A percentile compares a stretch with the other conserved stretches of the same genome.
These are phyloP conservation scores for Pygoscelis adeliae DNA, from an alignment of 2,113 vertebrate species.

Conservation along the genomic window DNA sequence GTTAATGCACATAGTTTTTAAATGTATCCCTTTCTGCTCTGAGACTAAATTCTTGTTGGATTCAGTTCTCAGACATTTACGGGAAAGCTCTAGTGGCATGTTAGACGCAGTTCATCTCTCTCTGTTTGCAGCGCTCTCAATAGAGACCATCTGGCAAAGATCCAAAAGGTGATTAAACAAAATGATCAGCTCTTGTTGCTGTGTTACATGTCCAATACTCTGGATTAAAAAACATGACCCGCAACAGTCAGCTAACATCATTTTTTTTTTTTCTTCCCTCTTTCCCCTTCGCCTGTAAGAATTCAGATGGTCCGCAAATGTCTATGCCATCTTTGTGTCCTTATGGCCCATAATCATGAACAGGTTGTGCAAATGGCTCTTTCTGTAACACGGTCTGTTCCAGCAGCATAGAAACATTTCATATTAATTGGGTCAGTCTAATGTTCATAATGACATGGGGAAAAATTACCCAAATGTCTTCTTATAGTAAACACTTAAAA, in stretches of 20 bases:
- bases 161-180: constrained; percentile 99
- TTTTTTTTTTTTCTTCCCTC: not conserved
- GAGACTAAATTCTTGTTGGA: constrained; percentile 97
- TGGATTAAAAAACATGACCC: constrained; percentile 86
- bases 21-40: constrained; percentile 94
- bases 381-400: constrained; percentile 83
- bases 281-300: constrained; percentile 64
- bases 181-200: constrained; percentile 96
- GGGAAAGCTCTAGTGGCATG: constrained; percentile 92
- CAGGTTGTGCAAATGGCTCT: constrained; percentile 84
- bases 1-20: constrained; percentile 99
- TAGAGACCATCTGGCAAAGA: constrained; percentile 93
- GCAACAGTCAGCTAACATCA: constrained; percentile 77
- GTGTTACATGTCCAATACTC: constrained; percentile 88
- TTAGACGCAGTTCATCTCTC: constrained; percentile 88
- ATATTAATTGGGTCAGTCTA: constrained; percentile 89
- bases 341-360: constrained; percentile 90
- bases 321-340: constrained; percentile 85
- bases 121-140: constrained; percentile 82
- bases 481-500: constrained; percentile 86
- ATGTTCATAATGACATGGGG: constrained; percentile 89
- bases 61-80: constrained; percentile 97
- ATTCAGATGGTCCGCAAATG: constrained; percentile 85
- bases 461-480: constrained; percentile 88
- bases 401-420: constrained; percentile 82